A percentile compares a stretch with the other conserved stretches of the same genome.
phyloP scores from a whole-genome alignment of 1,140 invertebrate species.

The Gonatopus flavifemur region DNA sequence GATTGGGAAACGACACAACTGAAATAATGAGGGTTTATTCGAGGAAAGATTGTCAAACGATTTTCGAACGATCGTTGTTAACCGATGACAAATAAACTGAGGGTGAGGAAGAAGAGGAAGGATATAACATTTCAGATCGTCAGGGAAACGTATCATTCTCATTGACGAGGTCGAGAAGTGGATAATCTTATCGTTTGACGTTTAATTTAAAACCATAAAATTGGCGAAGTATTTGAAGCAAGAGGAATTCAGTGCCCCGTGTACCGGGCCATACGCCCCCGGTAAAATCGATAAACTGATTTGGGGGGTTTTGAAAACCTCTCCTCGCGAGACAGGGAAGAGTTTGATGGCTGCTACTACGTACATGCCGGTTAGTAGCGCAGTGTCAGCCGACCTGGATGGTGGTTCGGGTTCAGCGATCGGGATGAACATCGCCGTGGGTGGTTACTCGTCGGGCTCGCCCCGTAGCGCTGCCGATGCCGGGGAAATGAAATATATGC shows the following conservation, averaged over 20 bases:
- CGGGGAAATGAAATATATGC: slow-evolving; percentile 93
- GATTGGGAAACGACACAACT: too few species aligned
- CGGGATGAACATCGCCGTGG: slow-evolving; percentile 68
- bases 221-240: background rate
- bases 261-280: background rate
- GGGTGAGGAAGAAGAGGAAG: background rate
- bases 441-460: slow-evolving; percentile 73
- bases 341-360: slow-evolving; percentile 78
- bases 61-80: slow-evolving; percentile 19
- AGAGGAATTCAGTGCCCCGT: background rate
- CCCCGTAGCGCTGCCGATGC: slow-evolving; percentile 77
- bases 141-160: background rate
- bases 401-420: slow-evolving; percentile 71
- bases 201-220: too few species aligned
- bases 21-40: too few species aligned
- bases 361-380: slow-evolving; percentile 79
- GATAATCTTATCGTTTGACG: background rate
- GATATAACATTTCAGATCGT: background rate
- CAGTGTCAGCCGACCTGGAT: slow-evolving; percentile 73
- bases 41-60: too few species aligned
- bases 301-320: slow-evolving; percentile 16
- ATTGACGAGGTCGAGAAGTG: too few species aligned
- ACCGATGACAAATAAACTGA: background rate
- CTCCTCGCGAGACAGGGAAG: slow-evolving; percentile 37
- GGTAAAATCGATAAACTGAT: background rate